Base-by-base conservation (phyloP, 2,888 invertebrate species). In the Odontocerum albicorne region DNA sequence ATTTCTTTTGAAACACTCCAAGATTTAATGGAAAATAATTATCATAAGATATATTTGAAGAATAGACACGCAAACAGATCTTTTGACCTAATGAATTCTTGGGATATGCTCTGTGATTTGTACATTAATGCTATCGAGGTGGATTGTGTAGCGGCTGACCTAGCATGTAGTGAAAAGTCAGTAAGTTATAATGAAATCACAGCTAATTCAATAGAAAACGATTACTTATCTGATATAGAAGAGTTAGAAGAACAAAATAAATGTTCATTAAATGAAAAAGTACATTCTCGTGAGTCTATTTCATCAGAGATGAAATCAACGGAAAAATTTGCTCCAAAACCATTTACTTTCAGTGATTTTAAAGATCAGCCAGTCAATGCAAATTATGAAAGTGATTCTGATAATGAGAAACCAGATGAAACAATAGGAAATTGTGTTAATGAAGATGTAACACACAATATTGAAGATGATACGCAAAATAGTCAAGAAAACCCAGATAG, bases 51-150 rank as follows among this genome's bases (percentile, higher is more conserved):
- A 6, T 7, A 4, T 16, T 16, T 17, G 4, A 35, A 44, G 3
- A 44, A 43, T 10, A 55, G 43, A 21, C 33, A 43, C 17, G 66
- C 82, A 4, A 83, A 81, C 61, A 72, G 83, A 67, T 74, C 83
- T 63, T 81, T 82, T 63, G 81, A 83, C 63, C 70, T 84, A 50
- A 83, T 83, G 66, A 72, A 75, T 19, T 82, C 83, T 3, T 84
- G 83, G 83, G 83, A 83, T 66, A 66, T 83, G 6, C 70, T 84
- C 10, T 83, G 83, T 43, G 77, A 79, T 53, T 73, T 75, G 59
- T 84, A 83, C 63, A 67, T 82, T 2, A 83, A 55, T 42, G 44
- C 59, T 19, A 55, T 59, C 27, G 61, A 59, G 57, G 45, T 57
- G 2, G 59, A 59, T 33, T 49, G 51, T 13, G 61, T 59, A 1